These are phyloP conservation scores for Mercenaria mercenaria DNA, from an alignment of 1,140 invertebrate species.

Conservation along the genomic window DNA sequence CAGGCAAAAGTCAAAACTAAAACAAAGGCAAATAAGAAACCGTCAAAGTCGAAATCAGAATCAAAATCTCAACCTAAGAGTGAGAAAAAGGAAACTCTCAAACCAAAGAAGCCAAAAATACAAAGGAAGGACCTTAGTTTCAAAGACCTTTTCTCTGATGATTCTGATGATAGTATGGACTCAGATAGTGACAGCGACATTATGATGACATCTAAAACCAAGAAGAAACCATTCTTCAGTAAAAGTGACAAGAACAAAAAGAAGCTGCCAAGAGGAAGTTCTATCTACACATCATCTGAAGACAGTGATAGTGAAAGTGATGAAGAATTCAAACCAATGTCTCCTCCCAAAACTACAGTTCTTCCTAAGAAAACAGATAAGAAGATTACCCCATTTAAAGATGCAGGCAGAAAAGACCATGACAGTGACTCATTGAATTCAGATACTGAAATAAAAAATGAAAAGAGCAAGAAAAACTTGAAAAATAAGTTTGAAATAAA, in stretches of 20 bases:
- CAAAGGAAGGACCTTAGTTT: constrained; percentile 58
- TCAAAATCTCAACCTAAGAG: constrained; percentile 37
- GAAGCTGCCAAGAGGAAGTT: constrained; percentile 58
- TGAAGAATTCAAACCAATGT: constrained; percentile 57
- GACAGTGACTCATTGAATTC: constrained; percentile 49
- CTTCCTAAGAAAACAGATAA: constrained; percentile 51
- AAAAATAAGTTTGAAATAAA: constrained; percentile 34
- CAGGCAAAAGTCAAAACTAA: constrained; percentile 57
- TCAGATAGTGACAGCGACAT: constrained; percentile 68
- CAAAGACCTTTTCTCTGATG: constrained; percentile 64
- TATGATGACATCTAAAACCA: constrained; percentile 10
- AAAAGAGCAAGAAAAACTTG: constrained; percentile 31
- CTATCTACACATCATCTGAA: constrained; percentile 66
- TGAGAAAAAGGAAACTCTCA: constrained; percentile 66
- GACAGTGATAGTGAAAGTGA: constrained; percentile 59
- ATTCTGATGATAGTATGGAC: constrained; percentile 72
- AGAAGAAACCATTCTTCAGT: constrained; percentile 49
- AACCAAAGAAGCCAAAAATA: constrained; percentile 42
- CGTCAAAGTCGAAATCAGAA: constrained; percentile 38
- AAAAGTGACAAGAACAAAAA: constrained; percentile 59
- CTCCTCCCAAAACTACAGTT: constrained; percentile 48
- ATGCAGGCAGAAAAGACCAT: neutral
- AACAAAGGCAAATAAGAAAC: constrained; percentile 47
- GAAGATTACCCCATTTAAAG: constrained; percentile 40
- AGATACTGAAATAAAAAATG: constrained; percentile 24